phyloP scores from a whole-genome alignment of 2,888 invertebrate genomes.

The Odontocolon sp. region DNA sequence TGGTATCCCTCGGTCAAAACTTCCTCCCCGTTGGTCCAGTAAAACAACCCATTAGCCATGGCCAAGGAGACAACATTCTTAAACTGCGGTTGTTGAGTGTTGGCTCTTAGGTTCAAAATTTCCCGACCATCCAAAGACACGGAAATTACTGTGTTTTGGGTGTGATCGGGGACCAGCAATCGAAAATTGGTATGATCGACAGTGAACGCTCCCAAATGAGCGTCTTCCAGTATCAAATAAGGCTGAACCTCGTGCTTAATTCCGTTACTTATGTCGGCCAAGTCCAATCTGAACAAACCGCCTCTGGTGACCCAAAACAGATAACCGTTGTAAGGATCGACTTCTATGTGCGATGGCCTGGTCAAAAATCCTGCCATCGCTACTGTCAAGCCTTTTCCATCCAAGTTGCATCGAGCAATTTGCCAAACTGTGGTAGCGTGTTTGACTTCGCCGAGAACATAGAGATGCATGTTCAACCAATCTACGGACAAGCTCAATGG shows the following conservation, averaged over 20 bases:
- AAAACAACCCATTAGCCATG: slow-evolving; percentile 89
- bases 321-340: slow-evolving; percentile 97
- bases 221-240: slow-evolving; percentile 85
- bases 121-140: slow-evolving; percentile 92
- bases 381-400: slow-evolving; percentile 87
- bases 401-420: slow-evolving; percentile 89
- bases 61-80: slow-evolving; percentile 89
- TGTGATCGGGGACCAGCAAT: slow-evolving; percentile 88
- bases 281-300: slow-evolving; percentile 89
- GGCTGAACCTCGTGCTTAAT: slow-evolving; percentile 87
- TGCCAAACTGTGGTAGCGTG: slow-evolving; percentile 85
- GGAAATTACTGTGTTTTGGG: slow-evolving; percentile 89
- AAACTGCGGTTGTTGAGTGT: slow-evolving; percentile 89
- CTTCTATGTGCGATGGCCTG: slow-evolving; percentile 90
- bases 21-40: slow-evolving; percentile 92
- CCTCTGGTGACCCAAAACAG: slow-evolving; percentile 89
- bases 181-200: slow-evolving; percentile 92
- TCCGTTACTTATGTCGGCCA: slow-evolving; percentile 89
- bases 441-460: slow-evolving; percentile 89
- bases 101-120: slow-evolving; percentile 87
- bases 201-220: slow-evolving; percentile 90
- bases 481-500: slow-evolving; percentile 91
- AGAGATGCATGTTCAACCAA: slow-evolving; percentile 93
- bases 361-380: slow-evolving; percentile 87
- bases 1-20: slow-evolving; percentile 91